Conservation (phyloP, 2,888 invertebrate genomes). For the Chaetoderma sp. region DNA sequence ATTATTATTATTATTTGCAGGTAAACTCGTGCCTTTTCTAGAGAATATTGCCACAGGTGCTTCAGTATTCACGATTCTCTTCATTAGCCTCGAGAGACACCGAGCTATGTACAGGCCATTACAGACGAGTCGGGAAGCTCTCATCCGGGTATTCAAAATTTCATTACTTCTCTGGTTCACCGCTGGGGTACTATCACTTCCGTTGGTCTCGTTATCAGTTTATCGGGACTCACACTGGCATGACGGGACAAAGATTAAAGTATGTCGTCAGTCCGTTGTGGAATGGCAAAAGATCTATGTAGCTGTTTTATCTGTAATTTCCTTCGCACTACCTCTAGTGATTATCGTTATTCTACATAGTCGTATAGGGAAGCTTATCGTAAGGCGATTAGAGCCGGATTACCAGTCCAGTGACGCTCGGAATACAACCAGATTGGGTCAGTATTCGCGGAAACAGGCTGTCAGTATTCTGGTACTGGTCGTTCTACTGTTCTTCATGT, state of each 20-base stretch:
- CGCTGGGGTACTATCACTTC: constrained; percentile 68
- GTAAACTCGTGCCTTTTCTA: constrained; percentile 91
- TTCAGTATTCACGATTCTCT: constrained; percentile 90
- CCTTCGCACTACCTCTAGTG: constrained; percentile 36
- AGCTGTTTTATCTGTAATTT: constrained; percentile 24
- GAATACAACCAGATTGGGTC: constrained; percentile 20
- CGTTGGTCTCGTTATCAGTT: constrained; percentile 38
- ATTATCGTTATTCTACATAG: constrained; percentile 32
- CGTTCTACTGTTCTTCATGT: constrained; percentile 42
- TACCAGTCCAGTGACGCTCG: neutral
- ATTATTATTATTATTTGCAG: constrained; percentile 73
- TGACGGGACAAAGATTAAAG: constrained; percentile 47
- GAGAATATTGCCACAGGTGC: constrained; percentile 93
- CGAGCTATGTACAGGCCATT: constrained; percentile 93
- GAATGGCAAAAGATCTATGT: constrained; percentile 37
- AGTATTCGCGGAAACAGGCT: constrained; percentile 37
- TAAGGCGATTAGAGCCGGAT: neutral
- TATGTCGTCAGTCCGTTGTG: constrained; percentile 37
- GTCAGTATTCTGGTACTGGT: constrained; percentile 40
- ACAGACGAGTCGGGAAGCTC: constrained; percentile 63
- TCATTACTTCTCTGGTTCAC: constrained; percentile 45
- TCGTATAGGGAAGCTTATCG: constrained; percentile 24
- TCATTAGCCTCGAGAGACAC: constrained; percentile 91
- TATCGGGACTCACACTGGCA: constrained; percentile 31
- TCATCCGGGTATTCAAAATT: constrained; percentile 21